Evolutionary conservation across 2,113 vertebrate species (phyloP).

Genomic region (Hypanus sabinus): DNA sequence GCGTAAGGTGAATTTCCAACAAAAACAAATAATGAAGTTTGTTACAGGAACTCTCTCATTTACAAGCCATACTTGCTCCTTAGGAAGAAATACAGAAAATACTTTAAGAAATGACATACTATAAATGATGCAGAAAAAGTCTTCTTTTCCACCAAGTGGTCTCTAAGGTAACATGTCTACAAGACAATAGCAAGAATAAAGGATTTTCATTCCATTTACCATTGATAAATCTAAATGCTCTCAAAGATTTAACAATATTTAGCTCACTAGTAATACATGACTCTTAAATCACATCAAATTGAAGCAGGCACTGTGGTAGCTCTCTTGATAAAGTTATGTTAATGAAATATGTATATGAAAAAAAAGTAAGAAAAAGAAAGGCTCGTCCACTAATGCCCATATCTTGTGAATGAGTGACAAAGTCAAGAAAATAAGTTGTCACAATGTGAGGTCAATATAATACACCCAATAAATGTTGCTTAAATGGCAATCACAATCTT

Average conservation of each 20-base stretch:
- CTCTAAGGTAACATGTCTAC: neutral
- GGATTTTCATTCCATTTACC: neutral
- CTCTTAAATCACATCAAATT: neutral
- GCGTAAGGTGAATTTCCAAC: too few relatives aligned
- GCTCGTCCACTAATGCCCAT: neutral
- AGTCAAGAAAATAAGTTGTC: too few relatives aligned
- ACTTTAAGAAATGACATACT: neutral
- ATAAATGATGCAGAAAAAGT: neutral
- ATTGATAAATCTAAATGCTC: neutral
- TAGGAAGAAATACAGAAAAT: neutral
- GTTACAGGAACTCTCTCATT: too few relatives aligned
- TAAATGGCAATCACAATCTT: neutral
- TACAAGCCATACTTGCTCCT: too few relatives aligned
- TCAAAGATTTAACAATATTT: neutral
- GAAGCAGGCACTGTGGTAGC: neutral
- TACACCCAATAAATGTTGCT: neutral
- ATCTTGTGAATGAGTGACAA: neutral
- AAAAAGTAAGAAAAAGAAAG: neutral
- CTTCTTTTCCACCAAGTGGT: neutral
- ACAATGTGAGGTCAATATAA: neutral
- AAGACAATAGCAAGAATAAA: neutral
- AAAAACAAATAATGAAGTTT: too few relatives aligned
- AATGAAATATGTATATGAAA: neutral
- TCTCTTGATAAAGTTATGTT: neutral
- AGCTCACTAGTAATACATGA: neutral